Base-by-base conservation (phyloP, 1,140 invertebrate species). In the Sipha flava region DNA sequence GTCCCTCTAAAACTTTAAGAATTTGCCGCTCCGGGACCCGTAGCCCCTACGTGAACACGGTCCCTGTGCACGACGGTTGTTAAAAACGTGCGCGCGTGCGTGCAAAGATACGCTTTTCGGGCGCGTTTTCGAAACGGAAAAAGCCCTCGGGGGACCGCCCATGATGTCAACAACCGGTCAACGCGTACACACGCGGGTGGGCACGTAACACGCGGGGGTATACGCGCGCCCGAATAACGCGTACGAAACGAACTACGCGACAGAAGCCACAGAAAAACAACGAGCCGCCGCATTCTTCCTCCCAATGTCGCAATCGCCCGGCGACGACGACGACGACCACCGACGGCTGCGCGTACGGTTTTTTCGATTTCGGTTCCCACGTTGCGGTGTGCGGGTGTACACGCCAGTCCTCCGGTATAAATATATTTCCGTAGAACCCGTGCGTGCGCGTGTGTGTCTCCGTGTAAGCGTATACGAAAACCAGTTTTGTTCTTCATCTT, bases 81-180 rank as follows among this genome's bases (percentile, higher is more conserved):
- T n/a, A n/a, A n/a, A n/a, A n/a, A n/a, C n/a, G n/a, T n/a, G n/a
- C n/a, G n/a, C n/a, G n/a, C n/a, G n/a, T n/a, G n/a, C n/a, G n/a
- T n/a, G n/a, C n/a, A n/a, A n/a, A n/a, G n/a, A n/a, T n/a, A n/a
- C n/a, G n/a, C n/a, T n/a, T n/a, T n/a, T n/a, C n/a, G n/a, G n/a
- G n/a, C n/a, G n/a, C n/a, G n/a, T n/a, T n/a, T n/a, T n/a, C n/a
- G n/a, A n/a, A 21, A 45, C 64, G 1, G 5, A 29, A 12, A 29
- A 26, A 18, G 3, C 21, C 47, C 52, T 23, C 34, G 21, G n/a
- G 73, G 5, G 37, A 54, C 47, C 29, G 49, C 70, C 29, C 45
- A 37, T 57, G 73, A 77, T 77, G 73, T 77, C 73, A 77, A 77
- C 73, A 77, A 77, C 73, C 73, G 73, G 73, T 77, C 73, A 77